Base-by-base conservation (phyloP, 2,797 vertebrate genomes). In the Spatula clypeata region DNA sequence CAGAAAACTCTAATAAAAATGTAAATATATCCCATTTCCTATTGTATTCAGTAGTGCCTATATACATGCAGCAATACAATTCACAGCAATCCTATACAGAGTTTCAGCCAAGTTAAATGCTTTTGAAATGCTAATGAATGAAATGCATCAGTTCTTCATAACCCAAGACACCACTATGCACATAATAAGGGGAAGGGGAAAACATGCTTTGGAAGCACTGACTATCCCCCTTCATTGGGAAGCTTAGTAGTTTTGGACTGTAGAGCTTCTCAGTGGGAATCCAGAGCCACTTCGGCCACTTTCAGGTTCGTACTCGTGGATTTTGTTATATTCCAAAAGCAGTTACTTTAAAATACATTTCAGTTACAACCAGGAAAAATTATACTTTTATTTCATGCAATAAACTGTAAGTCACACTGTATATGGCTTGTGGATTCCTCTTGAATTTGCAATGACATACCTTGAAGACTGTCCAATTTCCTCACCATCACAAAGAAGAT, bases 121-220 rank as follows among this genome's bases (percentile, higher is more conserved):
- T 90, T 95, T 95, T 96, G 67, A 96, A 95, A 85, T 93, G 83
- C 31, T 95, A 76, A 90, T 86, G 55, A 60, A 85, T 51, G 62
- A 65, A 70, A 55, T 36, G 38, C 84, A 73, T 21, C 38, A 79
- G 53, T 94, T 93, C 73, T 79, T 85, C 74, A 53, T 76, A 86
- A 73, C 27, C 14, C 47, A 73, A 72, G 64, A 55, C n/a, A 74
- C 13, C 74, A 23, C 27, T 44, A n/a, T 19, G 19, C 24, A 17
- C 40, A 53, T 32, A 76, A 42, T 14, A 32, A 61, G 58, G 16
- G 24, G 19, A 79, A 85, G 58, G 14, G 21, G 19, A 79, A 85
- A 69, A 18, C 19, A 64, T 71, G 42, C 72, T 73, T 82, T 70
- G 66, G 47, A 86, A 88, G 69, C 38, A 2, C 45, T 90, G 51